Evolutionary conservation across 2,113 vertebrate species (phyloP).

Genomic region (Trematomus loennbergii): DNA sequence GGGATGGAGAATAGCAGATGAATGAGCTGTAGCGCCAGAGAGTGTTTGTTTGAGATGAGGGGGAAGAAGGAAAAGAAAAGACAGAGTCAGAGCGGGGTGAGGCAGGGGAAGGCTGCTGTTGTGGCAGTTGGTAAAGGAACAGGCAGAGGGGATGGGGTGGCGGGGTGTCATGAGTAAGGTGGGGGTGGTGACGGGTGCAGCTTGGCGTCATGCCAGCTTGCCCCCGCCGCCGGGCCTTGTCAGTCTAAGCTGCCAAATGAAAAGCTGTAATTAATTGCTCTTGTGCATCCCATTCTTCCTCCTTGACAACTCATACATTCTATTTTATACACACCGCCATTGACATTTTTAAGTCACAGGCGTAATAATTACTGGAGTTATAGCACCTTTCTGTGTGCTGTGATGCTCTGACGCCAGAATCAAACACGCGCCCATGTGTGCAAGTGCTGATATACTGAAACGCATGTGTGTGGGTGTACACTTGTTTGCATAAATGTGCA

Average conservation of each 20-base stretch:
- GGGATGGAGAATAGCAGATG: neutral
- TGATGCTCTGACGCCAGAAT: conserved; percentile 59
- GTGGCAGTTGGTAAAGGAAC: conserved; percentile 68
- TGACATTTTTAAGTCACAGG: conserved; percentile 85
- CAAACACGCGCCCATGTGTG: conserved; percentile 34
- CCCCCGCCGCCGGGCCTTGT: conserved; percentile 77
- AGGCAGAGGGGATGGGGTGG: conserved; percentile 29
- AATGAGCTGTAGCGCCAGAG: conserved; percentile 2
- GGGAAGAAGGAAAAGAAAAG: conserved; percentile 23
- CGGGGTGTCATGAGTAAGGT: conserved; percentile 38
- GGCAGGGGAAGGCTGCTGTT: conserved; percentile 39
- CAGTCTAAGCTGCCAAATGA: conserved; percentile 83
- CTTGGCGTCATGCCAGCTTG: conserved; percentile 80
- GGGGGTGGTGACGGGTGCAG: conserved; percentile 65
- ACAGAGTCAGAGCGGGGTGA: conserved; percentile 28
- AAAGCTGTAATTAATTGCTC: conserved; percentile 89
- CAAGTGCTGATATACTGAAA: conserved; percentile 35
- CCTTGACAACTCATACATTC: conserved; percentile 84
- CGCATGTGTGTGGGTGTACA: conserved; percentile 19
- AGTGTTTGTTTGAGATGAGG: conserved; percentile 22
- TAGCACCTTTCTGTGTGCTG: conserved; percentile 81
- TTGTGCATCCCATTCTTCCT: conserved; percentile 85
- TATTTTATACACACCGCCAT: conserved; percentile 88
- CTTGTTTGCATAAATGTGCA: neutral
- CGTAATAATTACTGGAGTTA: conserved; percentile 88